Evolutionary conservation across 1,140 invertebrate species (phyloP), one percentile per base, ranked within the genome.

Genomic region (Brachionus sp.): DNA sequence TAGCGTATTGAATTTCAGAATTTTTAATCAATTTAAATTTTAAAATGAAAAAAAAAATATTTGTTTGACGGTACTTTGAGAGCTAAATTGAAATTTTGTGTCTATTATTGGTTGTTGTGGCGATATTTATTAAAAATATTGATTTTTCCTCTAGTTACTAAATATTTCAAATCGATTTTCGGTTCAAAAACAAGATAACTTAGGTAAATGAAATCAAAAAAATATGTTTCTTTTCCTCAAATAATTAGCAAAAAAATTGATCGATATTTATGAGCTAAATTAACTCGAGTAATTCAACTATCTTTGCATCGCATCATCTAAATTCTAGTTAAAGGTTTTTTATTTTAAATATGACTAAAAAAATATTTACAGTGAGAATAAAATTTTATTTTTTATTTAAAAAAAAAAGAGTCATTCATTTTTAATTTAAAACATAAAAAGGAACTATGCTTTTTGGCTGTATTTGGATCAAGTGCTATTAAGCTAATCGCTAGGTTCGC

Each of bases 131-230:
- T 7, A 35, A 66, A 66, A 66, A 66, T 66, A 66, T 66, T 66
- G 62, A 66, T 66, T 66, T 66, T 66, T 66, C 10, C 13, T 66
- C 13, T 66, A 33, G 33, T 66, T 66, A 66, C 33, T 66, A 53
- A 53, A 53, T 19, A 19, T 53, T 53, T 19, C 16, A 53, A 53
- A 53, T 53, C 50, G 50, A 53, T 53, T 53, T 53, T 53, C n/a
- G 50, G 50, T 53, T 53, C 50, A 53, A 16, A 53, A 53, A 53
- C 50, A 53, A 53, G 50, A 53, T 53, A 53, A 53, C 50, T 53
- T 53, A 53, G 50, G 50, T 53, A 53, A 53, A 53, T 53, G 50
- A 53, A 53, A 53, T 53, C 50, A 53, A 53, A 53, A 53, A 53
- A 53, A 53, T 5, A 23, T 53, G 4, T 19, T 53, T 53, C 16